A percentile compares a stretch with the other conserved stretches of the same genome.
Evolutionary conservation across 2,113 vertebrate genomes (phyloP).

Genomic region (Cariama cristata): DNA sequence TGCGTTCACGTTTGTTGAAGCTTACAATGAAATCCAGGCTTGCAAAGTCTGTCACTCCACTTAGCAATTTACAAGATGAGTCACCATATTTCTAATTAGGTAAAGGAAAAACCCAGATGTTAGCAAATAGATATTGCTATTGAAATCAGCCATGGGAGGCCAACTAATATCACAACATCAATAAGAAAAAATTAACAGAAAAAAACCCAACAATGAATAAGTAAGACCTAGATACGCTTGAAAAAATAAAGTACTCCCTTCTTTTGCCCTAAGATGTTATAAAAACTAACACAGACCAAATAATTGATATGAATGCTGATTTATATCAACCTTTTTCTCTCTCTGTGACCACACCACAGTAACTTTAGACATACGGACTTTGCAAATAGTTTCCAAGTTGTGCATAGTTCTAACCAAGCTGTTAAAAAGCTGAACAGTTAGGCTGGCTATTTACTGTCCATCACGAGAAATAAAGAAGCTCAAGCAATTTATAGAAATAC

Average conservation of each 20-base stretch:
- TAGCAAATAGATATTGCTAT: background rate
- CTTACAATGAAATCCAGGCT: background rate
- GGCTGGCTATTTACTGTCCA: background rate
- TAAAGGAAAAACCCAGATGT: background rate
- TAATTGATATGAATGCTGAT: background rate
- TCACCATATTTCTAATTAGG: background rate
- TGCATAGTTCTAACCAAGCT: background rate
- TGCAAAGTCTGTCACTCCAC: background rate
- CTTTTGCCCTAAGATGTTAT: background rate
- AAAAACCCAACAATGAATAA: background rate
- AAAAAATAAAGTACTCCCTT: background rate
- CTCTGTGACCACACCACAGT: background rate
- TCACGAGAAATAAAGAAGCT: background rate
- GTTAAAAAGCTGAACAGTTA: background rate
- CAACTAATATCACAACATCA: background rate
- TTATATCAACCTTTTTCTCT: background rate
- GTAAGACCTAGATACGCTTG: background rate
- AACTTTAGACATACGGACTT: background rate
- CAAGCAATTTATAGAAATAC: background rate
- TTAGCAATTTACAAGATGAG: background rate
- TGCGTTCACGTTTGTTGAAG: background rate
- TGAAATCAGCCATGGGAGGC: background rate
- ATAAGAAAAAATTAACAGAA: background rate
- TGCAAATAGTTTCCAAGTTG: conserved; percentile 2
- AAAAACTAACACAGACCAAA: background rate